phyloP scores from a whole-genome alignment of 2,888 invertebrate species.

The Ormyrus labotus region DNA sequence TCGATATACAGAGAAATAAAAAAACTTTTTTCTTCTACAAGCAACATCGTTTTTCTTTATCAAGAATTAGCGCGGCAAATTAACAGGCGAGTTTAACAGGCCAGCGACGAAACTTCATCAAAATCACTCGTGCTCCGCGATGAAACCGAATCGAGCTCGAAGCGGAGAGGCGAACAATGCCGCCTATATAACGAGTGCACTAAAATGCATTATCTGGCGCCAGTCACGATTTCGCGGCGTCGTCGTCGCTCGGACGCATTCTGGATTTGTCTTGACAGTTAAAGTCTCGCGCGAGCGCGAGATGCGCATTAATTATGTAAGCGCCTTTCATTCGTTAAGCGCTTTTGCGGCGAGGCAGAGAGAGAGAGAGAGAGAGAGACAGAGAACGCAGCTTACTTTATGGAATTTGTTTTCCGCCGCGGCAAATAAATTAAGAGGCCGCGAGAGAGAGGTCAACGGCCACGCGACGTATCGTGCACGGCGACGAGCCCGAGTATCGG shows the following conservation, averaged over 20 bases:
- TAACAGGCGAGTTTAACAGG: not conserved
- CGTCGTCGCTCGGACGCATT: conserved; percentile 32
- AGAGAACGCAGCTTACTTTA: conserved; percentile 52
- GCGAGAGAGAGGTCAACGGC: conserved; percentile 47
- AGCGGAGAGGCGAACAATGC: not conserved
- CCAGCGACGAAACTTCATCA: not conserved
- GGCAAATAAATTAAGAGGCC: conserved; percentile 59
- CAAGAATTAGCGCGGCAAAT: not conserved
- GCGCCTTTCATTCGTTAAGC: conserved; percentile 60
- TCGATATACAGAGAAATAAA: not conserved
- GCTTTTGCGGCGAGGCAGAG: conserved; percentile 8
- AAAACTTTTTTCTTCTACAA: too few relatives aligned
- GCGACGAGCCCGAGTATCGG: not conserved
- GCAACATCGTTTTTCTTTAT: too few relatives aligned
- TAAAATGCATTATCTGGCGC: conserved; percentile 56
- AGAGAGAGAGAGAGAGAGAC: too few relatives aligned
- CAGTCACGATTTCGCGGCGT: conserved; percentile 51
- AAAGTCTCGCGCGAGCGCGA: conserved; percentile 50
- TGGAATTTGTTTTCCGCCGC: conserved; percentile 58
- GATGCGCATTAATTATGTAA: conserved; percentile 63
- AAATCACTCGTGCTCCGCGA: not conserved
- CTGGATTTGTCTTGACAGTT: conserved; percentile 55
- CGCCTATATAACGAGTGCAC: conserved; percentile 7
- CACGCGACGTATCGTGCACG: conserved; percentile 25
- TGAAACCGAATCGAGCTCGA: conserved; percentile 5